Percentiles rank a stretch among this genome's conserved stretches.
Evolutionary conservation across 2,888 invertebrate genomes (phyloP).

Genomic region (Drosophila picticornis): DNA sequence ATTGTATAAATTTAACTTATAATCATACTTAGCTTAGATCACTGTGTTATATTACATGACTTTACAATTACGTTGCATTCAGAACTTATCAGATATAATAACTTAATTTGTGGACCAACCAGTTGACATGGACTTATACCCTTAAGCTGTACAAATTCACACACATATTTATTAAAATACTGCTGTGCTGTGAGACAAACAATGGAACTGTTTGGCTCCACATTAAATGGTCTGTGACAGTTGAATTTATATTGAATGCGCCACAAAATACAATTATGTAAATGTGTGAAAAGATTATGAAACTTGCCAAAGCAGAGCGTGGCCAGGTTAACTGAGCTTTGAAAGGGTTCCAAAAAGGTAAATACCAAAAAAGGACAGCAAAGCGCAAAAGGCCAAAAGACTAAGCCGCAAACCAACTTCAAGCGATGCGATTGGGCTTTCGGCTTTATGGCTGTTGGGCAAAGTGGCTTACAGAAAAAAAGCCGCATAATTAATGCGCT

Average conservation of each 20-base stretch:
- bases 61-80: background rate
- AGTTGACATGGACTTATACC: constrained; percentile 1
- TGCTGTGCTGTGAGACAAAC: background rate
- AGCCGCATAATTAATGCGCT: constrained; percentile 73
- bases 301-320: constrained; percentile 34
- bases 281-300: constrained; percentile 56
- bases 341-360: constrained; percentile 30
- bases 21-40: background rate
- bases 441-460: constrained; percentile 19
- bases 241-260: constrained; percentile 29
- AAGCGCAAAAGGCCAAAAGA: constrained; percentile 7
- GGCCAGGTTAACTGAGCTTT: constrained; percentile 29
- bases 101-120: background rate
- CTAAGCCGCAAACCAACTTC: constrained; percentile 37
- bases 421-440: constrained; percentile 43
- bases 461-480: constrained; percentile 26
- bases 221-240: constrained; percentile 4
- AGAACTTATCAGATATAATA: background rate
- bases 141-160: constrained; percentile 6
- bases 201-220: constrained; percentile 6
- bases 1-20: constrained; percentile 7
- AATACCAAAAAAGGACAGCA: constrained; percentile 20
- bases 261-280: constrained; percentile 47
- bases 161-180: constrained; percentile 3
- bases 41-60: background rate